Evolutionary conservation across 2,797 vertebrate genomes (phyloP).

Genomic region (Pogoniulus pusillus): DNA sequence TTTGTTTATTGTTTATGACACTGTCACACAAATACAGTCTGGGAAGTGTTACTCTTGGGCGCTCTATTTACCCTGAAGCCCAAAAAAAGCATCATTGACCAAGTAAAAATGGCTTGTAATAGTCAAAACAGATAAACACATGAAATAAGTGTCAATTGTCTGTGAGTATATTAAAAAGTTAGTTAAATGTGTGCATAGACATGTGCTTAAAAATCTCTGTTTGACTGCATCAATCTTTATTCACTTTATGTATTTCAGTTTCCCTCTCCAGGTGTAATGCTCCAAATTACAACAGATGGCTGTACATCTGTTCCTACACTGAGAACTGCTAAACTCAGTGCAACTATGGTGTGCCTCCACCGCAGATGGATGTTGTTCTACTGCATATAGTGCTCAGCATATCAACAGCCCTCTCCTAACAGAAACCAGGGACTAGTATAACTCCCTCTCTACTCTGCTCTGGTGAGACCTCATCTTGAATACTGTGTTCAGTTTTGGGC

Average conservation of each 20-base stretch:
- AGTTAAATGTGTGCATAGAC: not conserved
- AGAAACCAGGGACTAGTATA: not conserved
- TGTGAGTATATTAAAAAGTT: not conserved
- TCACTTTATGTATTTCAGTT: not conserved
- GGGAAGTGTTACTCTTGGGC: not conserved
- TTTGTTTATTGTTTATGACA: not conserved
- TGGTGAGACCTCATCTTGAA: no score
- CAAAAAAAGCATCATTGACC: not conserved
- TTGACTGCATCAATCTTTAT: not conserved
- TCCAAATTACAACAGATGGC: not conserved
- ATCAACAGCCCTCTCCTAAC: not conserved
- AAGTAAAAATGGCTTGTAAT: not conserved
- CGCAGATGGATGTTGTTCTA: not conserved
- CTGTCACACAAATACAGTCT: not conserved
- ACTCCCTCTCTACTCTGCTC: no score
- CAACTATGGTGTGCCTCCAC: not conserved
- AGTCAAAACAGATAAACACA: no score
- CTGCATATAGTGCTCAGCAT: not conserved
- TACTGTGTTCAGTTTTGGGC: no score
- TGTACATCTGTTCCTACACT: not conserved
- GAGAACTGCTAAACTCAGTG: not conserved
- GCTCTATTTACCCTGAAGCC: not conserved
- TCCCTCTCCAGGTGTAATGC: not conserved
- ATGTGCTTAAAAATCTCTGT: not conserved
- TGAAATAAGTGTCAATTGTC: not conserved